Evolutionary conservation across 2,888 invertebrate species (phyloP).

Genomic region (Mylabris sibirica): DNA sequence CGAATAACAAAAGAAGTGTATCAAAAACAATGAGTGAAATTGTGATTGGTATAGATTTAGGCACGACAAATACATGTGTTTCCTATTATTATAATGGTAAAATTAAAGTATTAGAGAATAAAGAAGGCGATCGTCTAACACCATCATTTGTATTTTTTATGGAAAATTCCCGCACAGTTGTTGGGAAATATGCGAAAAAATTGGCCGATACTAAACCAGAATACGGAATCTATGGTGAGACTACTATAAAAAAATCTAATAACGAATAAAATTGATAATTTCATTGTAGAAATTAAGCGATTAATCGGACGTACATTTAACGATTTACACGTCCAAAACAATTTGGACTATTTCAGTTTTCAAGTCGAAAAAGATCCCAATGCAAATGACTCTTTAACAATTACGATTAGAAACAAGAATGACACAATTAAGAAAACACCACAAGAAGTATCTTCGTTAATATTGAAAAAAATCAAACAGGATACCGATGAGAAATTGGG

Average conservation of each 20-base stretch:
- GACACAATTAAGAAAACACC: slow-evolving; percentile 30
- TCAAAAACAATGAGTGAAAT: not conserved
- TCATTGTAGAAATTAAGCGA: slow-evolving; percentile 43
- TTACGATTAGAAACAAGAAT: slow-evolving; percentile 16
- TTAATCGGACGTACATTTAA: slow-evolving; percentile 43
- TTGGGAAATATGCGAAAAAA: slow-evolving; percentile 23
- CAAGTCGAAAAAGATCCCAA: slow-evolving; percentile 33
- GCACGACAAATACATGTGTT: slow-evolving; percentile 29
- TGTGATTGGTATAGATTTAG: slow-evolving; percentile 27
- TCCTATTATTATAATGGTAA: slow-evolving; percentile 8
- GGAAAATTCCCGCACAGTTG: not conserved
- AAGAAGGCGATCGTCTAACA: slow-evolving; percentile 26
- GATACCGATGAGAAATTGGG: slow-evolving; percentile 34
- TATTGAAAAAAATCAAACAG: slow-evolving; percentile 38
- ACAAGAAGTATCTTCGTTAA: slow-evolving; percentile 39
- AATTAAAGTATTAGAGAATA: slow-evolving; percentile 21
- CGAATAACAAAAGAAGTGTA: not conserved
- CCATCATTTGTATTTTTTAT: slow-evolving; percentile 23
- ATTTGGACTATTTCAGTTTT: slow-evolving; percentile 39
- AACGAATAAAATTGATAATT: not conserved
- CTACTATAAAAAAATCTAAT: not conserved
- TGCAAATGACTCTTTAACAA: slow-evolving; percentile 36
- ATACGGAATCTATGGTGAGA: slow-evolving; percentile 23
- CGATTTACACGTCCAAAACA: slow-evolving; percentile 40
- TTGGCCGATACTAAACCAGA: slow-evolving; percentile 18